These are phyloP conservation scores for Apis mellifera DNA, from an alignment of 1,140 invertebrate species.

Conservation along the genomic window DNA sequence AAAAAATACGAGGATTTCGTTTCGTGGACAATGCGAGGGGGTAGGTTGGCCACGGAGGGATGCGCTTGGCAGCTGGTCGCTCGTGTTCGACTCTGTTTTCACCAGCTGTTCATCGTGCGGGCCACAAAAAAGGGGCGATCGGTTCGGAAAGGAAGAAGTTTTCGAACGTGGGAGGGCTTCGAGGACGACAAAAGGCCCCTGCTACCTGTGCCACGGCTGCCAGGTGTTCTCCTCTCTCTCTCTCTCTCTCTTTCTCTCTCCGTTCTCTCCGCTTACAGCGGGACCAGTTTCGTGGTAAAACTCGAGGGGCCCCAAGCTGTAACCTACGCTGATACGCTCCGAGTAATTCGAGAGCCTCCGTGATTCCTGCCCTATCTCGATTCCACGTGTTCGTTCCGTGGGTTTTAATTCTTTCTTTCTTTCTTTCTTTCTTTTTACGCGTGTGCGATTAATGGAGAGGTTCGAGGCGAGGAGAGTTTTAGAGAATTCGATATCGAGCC, in stretches of 20 bases:
- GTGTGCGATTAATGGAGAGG: no score
- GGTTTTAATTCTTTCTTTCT: neutral
- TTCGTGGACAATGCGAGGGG: neutral
- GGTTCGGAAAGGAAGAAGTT: conserved; percentile 39
- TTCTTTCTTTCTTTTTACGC: no score
- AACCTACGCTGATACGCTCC: conserved; percentile 21
- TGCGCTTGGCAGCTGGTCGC: conserved; percentile 23
- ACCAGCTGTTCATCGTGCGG: conserved; percentile 33
- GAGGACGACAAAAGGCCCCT: conserved; percentile 42
- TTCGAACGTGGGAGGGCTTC: conserved; percentile 54
- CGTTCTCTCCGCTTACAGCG: conserved; percentile 29
- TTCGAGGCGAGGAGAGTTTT: no score
- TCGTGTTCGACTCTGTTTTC: conserved; percentile 39
- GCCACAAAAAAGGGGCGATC: conserved; percentile 38
- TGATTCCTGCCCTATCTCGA: neutral
- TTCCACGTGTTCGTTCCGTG: neutral
- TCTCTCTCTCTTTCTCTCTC: neutral
- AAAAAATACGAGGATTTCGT: neutral
- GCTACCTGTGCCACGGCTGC: conserved; percentile 51
- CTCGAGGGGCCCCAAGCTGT: neutral
- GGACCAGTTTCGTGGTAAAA: conserved; percentile 35
- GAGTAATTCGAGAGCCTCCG: conserved; percentile 27
- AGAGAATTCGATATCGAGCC: no score
- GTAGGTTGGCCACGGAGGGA: neutral
- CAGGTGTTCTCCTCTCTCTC: conserved; percentile 46